Conservation (phyloP, 2,888 invertebrate species). For the Colletes collaris region DNA sequence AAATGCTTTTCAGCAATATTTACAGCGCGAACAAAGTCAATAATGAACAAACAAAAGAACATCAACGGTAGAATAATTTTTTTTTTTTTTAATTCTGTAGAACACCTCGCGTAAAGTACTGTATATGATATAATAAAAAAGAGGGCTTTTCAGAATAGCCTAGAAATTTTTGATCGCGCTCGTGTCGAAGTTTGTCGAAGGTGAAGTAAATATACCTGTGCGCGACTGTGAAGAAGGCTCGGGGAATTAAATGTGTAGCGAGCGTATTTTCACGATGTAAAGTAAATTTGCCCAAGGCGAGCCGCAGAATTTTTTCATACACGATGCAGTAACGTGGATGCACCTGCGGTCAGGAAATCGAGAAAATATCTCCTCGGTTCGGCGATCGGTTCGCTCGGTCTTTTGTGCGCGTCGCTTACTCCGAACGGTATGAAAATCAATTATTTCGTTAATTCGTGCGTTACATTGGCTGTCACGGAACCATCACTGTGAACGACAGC, state of each 20-base stretch:
- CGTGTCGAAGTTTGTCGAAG: background rate
- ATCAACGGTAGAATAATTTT: no score
- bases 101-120: no score
- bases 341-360: constrained; percentile 66
- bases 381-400: constrained; percentile 57
- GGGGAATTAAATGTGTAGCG: background rate
- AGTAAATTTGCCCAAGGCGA: constrained; percentile 50
- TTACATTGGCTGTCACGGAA: constrained; percentile 80
- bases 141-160: no score
- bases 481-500: constrained; percentile 80
- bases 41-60: no score
- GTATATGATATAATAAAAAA: no score
- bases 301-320: constrained; percentile 44
- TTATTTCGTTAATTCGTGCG: constrained; percentile 78
- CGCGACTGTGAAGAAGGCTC: no score
- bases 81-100: no score
- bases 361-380: constrained; percentile 69
- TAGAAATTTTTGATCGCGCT: no score
- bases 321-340: constrained; percentile 57
- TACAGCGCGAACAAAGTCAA: no score
- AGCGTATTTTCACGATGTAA: constrained; percentile 21
- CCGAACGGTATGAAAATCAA: constrained; percentile 76
- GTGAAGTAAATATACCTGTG: background rate
- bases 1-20: no score
- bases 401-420: constrained; percentile 71